Evolutionary conservation across 2,888 invertebrate species (phyloP), one percentile per base, ranked within the genome.

Genomic region (Myathropa florea): DNA sequence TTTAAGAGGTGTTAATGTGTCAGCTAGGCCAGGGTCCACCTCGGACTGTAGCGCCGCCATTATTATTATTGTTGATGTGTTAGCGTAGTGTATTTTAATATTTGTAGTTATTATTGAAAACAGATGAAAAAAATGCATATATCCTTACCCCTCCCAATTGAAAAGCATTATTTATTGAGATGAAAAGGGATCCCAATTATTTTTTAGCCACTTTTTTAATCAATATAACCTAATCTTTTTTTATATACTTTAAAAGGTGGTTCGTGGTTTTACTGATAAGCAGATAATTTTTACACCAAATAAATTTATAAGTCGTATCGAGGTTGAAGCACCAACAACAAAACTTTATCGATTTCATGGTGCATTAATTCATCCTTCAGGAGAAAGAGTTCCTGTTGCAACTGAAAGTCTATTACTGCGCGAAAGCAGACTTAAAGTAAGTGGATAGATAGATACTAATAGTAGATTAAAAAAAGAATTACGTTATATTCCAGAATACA

Each of bases 341-440:
- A 98, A 98, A 93, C 97, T 99, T 91, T 98, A 98, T 93, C 95
- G 97, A 91, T 98, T 99, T 93, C 96, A 97, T 90, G 99, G 99
- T 78, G 96, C 96, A 88, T 95, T 98, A 90, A 95, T 97, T 83
- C 97, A 97, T 93, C 95, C 96, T 14, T 94, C 95, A 90, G 97
- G 97, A 28, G 94, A 94, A 82, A 94, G 96, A 90, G 96, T 98
- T 88, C 96, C 97, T 82, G 95, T 98, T 75, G 95, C 95, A 90
- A 97, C 97, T 72, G 97, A 98, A 90, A 98, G 98, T 94, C 95
- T 99, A 88, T 93, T 99, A 89, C 95, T 99, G 86, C 94, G 99
- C 90, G 99, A 98, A 92, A 99, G 98, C 93, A 95, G 97, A 88
- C 94, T 99, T 89, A 98, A 93, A 90, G 93, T 93, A 88, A 72